Evolutionary conservation across 1,140 invertebrate species (phyloP).

Genomic region (Sycophaga agraensis): DNA sequence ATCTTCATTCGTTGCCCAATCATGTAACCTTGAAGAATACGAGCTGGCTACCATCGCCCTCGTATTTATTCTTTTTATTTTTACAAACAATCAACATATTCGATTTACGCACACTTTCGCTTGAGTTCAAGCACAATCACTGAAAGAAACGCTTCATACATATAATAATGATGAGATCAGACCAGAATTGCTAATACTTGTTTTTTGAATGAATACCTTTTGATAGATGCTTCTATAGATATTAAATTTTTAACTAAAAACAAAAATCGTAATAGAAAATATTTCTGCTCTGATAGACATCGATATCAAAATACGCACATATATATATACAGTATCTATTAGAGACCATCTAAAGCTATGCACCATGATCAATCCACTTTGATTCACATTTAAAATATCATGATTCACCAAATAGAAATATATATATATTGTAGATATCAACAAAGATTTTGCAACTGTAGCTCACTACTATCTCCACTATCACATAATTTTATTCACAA

Average conservation of each 20-base stretch:
- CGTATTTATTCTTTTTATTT: not conserved
- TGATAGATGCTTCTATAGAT: too few species aligned
- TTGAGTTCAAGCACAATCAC: slow-evolving; percentile 15
- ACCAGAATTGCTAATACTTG: slow-evolving; percentile 10
- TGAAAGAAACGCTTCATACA: not conserved
- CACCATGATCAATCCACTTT: slow-evolving; percentile 9
- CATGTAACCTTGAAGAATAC: not conserved
- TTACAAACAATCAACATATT: not conserved
- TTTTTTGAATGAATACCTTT: too few species aligned
- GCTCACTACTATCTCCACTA: not conserved
- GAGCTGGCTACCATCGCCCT: not conserved
- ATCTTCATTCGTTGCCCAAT: slow-evolving; percentile 7
- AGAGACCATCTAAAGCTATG: slow-evolving; percentile 7
- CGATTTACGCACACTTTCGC: slow-evolving; percentile 1
- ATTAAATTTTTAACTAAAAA: too few species aligned
- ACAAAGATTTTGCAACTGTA: slow-evolving; percentile 8
- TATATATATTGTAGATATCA: slow-evolving; percentile 3
- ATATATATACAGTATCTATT: not conserved
- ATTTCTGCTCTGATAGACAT: slow-evolving; percentile 17
- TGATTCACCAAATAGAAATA: slow-evolving; percentile 9
- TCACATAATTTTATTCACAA: slow-evolving; percentile 10
- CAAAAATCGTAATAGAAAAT: not conserved
- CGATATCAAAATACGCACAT: not conserved
- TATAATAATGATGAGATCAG: slow-evolving; percentile 2
- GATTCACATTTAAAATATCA: slow-evolving; percentile 1